phyloP scores from a whole-genome alignment of 2,797 vertebrate species.

The Typhlichthys subterraneus region DNA sequence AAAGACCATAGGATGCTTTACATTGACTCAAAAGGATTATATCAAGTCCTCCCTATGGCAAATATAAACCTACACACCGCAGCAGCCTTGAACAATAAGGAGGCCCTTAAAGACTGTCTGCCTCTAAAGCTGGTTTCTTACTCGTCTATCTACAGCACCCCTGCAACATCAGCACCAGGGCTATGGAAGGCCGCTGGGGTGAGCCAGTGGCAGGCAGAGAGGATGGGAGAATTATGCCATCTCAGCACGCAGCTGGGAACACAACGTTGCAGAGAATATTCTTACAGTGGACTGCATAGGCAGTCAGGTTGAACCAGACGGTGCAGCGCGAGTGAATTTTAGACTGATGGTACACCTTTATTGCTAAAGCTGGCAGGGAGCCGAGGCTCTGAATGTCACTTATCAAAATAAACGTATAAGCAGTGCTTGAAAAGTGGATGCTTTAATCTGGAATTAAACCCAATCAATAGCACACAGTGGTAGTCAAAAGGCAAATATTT shows the following conservation, averaged over 20 bases:
- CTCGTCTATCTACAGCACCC: neutral
- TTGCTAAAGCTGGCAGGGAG: no score
- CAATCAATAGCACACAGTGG: no score
- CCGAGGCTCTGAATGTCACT: no score
- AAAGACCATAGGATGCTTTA: neutral
- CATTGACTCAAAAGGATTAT: neutral
- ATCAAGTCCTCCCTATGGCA: slow-evolving; percentile 6
- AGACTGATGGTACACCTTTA: no score
- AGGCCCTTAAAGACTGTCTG: neutral
- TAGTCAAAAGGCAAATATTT: no score
- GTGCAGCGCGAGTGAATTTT: no score
- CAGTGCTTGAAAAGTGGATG: no score
- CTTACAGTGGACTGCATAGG: neutral
- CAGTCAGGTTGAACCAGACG: neutral
- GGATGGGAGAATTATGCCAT: neutral
- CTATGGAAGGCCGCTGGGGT: neutral
- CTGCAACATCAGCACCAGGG: slow-evolving; percentile 40
- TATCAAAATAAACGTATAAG: no score
- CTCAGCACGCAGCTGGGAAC: slow-evolving; percentile 2
- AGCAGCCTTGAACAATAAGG: slow-evolving; percentile 37
- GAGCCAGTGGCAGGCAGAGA: neutral
- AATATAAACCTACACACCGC: slow-evolving; percentile 24
- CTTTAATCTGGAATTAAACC: no score
- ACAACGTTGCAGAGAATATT: neutral
- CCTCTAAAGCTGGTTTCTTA: slow-evolving; percentile 6